Evolutionary conservation across 2,113 vertebrate species (phyloP).

Genomic region (Anoplopoma fimbria): DNA sequence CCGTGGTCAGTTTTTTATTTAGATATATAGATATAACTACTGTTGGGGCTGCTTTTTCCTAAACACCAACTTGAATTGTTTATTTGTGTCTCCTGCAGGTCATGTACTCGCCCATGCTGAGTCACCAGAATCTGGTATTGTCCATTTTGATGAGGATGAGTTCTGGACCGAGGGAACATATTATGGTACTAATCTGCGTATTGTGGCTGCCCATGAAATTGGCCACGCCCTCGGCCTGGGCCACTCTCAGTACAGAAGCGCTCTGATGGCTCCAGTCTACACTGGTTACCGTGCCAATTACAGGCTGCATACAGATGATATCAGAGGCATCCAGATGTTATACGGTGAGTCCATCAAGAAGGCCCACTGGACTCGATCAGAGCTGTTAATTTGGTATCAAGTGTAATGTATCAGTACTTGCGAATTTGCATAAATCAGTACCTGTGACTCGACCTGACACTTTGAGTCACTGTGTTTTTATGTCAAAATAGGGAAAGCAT

Average conservation of each 20-base stretch:
- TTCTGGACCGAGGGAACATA: slow-evolving; percentile 88
- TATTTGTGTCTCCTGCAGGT: slow-evolving; percentile 73
- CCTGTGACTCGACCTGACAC: neutral
- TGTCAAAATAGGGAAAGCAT: neutral
- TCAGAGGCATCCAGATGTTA: slow-evolving; percentile 88
- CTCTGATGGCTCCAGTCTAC: slow-evolving; percentile 91
- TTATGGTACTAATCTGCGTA: slow-evolving; percentile 88
- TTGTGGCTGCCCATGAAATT: slow-evolving; percentile 92
- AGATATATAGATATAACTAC: neutral
- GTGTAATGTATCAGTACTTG: neutral
- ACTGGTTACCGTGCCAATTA: slow-evolving; percentile 86
- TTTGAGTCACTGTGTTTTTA: neutral
- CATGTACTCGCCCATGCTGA: slow-evolving; percentile 90
- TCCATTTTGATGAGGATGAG: slow-evolving; percentile 92
- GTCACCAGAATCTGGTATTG: slow-evolving; percentile 87
- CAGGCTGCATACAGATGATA: slow-evolving; percentile 87
- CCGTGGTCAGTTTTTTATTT: slow-evolving; percentile 68
- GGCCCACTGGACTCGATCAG: neutral
- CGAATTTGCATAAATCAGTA: neutral
- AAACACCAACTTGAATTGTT: neutral
- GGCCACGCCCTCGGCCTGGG: slow-evolving; percentile 91
- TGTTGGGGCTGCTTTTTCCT: neutral
- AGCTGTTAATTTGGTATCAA: neutral
- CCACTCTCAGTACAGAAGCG: slow-evolving; percentile 85
- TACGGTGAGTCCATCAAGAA: slow-evolving; percentile 83